Evolutionary conservation across 2,888 invertebrate species (phyloP), one percentile per base, ranked within the genome.

Genomic region (Crepidodera aurea): DNA sequence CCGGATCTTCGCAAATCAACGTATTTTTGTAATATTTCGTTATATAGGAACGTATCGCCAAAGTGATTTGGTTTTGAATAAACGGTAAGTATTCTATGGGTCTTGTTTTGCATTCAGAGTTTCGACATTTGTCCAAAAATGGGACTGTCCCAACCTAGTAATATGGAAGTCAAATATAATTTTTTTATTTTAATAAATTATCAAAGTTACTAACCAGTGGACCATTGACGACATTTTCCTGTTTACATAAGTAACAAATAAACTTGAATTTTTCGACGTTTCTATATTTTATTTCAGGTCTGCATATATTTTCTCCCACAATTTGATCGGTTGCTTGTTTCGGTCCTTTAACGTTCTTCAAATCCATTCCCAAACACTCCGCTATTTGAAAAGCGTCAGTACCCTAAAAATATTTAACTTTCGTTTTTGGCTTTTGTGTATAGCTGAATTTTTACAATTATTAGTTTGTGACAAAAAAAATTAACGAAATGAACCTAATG

Each of bases 301-400:
- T 61, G n/a, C 63, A 64, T 27, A 72, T 60, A 59, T 75, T 75
- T 60, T 76, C 73, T 3, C 72, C 72, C 2, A 63, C 74, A 6
- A 75, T 72, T 54, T 81, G 78, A 55, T 81, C 79, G 2, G 79
- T 81, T 71, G 86, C 85, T 18, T 79, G 77, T 55, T 78, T 77
- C 18, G 80, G 78, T 67, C 78, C 79, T 65, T 82, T 82, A 62
- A 81, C 83, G 60, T 81, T 79, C 8, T 69, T 76, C 0, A 86
- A 84, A 78, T 89, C 88, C 58, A 88, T 79, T 72, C 97, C 98
- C 60, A 99, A 85, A 77, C 92, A 91, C 75, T 93, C 90, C 0
- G 98, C 98, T 64, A 99, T 89, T 66, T 92, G 86, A 51, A 91
- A 92, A 1, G 93, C 88, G 82, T 98, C 97, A 67, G 94, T 92